Conservation (phyloP, 2,888 invertebrate genomes). For the Romanomermis culicivorax region DNA sequence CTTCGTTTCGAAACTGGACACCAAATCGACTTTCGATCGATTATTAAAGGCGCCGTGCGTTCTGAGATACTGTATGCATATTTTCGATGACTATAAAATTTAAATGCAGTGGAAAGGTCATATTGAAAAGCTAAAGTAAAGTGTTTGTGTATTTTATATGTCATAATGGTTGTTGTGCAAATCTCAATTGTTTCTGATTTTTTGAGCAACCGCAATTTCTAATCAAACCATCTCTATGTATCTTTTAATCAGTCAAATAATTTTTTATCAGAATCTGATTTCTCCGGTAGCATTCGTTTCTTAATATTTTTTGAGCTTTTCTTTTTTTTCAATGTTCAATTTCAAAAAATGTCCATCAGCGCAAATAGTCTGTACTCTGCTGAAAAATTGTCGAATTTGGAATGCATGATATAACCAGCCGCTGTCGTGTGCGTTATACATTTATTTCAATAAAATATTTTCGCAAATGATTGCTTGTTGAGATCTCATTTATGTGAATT, state of each 20-base stretch:
- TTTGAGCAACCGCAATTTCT: neutral
- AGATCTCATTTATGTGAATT: too few relatives aligned
- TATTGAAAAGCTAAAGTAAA: neutral
- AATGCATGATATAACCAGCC: too few relatives aligned
- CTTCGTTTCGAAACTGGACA: neutral
- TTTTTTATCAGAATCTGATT: constrained; percentile 41
- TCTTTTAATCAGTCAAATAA: neutral
- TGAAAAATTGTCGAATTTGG: too few relatives aligned
- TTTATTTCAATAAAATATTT: too few relatives aligned
- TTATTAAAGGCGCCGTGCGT: neutral
- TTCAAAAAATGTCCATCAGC: too few relatives aligned
- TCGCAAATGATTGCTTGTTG: too few relatives aligned
- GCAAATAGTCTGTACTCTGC: too few relatives aligned
- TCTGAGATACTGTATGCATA: neutral
- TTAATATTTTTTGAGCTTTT: neutral
- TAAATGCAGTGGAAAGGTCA: neutral
- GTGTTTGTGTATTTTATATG: too few relatives aligned
- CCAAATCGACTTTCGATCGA: neutral
- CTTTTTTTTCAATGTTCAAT: too few relatives aligned
- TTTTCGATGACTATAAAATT: constrained; percentile 1
- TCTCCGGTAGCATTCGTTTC: constrained; percentile 22
- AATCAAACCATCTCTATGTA: neutral
- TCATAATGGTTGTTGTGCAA: too few relatives aligned
- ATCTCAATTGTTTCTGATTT: neutral
- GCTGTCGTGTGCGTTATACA: too few relatives aligned